These are phyloP conservation scores for Rhopalosiphum padi DNA, from an alignment of 1,140 invertebrate genomes.

Conservation along the genomic window DNA sequence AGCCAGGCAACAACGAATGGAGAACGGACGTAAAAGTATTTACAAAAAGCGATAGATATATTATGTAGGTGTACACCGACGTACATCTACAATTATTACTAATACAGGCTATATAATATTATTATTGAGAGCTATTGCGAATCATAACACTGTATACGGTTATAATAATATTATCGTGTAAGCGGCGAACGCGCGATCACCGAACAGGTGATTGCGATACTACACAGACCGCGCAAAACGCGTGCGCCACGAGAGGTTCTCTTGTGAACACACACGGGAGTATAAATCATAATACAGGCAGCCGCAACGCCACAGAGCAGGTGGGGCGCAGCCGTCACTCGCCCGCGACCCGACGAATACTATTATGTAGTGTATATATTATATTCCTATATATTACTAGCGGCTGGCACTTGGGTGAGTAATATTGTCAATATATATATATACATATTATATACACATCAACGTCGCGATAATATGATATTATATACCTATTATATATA, in stretches of 20 bases:
- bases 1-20: not conserved
- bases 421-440: not conserved
- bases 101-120: not conserved
- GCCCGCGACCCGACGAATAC: not conserved
- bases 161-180: not conserved
- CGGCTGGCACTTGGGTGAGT: not conserved
- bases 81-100: not conserved
- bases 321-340: slow-evolving; percentile 9
- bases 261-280: not conserved
- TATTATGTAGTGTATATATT: too few species aligned
- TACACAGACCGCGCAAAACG: not conserved
- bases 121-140: not conserved
- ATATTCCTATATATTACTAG: not conserved
- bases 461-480: not conserved
- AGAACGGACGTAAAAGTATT: not conserved
- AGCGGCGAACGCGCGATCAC: not conserved
- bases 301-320: not conserved
- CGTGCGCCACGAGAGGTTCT: not conserved
- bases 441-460: not conserved
- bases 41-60: not conserved
- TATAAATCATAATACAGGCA: not conserved
- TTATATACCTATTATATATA: too few species aligned
- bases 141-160: not conserved
- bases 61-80: not conserved
- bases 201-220: not conserved